Conservation (phyloP, 2,888 invertebrate species). For the Pseudeuparius sepicola region DNA sequence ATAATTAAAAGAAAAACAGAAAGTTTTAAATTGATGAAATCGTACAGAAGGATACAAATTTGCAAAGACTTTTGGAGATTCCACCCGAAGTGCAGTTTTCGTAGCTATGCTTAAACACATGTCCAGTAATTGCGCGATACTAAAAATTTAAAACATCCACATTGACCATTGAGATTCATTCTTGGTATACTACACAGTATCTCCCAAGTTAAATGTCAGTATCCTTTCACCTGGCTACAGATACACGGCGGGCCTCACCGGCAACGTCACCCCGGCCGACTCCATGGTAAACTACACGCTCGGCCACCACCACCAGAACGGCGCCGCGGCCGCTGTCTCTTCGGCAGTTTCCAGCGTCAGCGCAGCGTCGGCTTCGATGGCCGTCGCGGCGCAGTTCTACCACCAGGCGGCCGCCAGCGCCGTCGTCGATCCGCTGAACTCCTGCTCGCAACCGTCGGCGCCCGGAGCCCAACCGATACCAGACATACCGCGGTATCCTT, state of each 20-base stretch:
- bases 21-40: too few species aligned
- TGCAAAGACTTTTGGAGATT: too few species aligned
- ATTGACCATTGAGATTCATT: too few species aligned
- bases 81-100: too few species aligned
- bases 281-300: constrained; percentile 77
- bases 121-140: too few species aligned
- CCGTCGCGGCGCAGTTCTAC: constrained; percentile 72
- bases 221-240: too few species aligned
- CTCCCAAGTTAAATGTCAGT: too few species aligned
- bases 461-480: constrained; percentile 78
- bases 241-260: constrained; percentile 56
- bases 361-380: constrained; percentile 59
- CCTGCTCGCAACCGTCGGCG: constrained; percentile 58
- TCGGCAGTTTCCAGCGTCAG: constrained; percentile 60
- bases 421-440: constrained; percentile 71
- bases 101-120: too few species aligned
- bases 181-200: too few species aligned
- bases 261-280: constrained; percentile 55
- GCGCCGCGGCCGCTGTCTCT: constrained; percentile 42
- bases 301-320: constrained; percentile 62
- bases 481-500: constrained; percentile 87
- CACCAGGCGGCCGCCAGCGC: constrained; percentile 72
- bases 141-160: too few species aligned
- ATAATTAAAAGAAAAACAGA: too few species aligned
- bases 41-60: too few species aligned